Evolutionary conservation across 2,797 vertebrate species (phyloP), one percentile per base, ranked within the genome.

Genomic region (Phaenicophaeus curvirostris): DNA sequence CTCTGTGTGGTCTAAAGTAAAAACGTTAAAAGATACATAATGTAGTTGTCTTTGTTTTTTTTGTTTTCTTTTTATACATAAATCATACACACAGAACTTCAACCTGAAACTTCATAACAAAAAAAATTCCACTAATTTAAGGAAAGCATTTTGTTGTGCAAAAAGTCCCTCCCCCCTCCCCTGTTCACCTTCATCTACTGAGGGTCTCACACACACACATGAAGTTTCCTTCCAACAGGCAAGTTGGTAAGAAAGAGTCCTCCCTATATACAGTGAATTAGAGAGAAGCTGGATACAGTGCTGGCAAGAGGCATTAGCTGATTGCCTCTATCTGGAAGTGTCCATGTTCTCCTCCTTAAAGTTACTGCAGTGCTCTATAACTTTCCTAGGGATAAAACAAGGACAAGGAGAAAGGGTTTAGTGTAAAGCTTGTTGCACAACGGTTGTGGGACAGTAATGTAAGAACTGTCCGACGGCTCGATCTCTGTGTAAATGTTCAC

Each of bases 341-440:
- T 99, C 99, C 99, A 99, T 99, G 91, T 98, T 98, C 97, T 99
- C 99, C 85, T 99, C 99, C 97, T 99, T 99, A 98, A 99, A 99
- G 98, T 97, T 99, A 96, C 98, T 98, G 97, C 99, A 99, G 89
- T 99, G 99, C 95, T 99, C 98, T 96, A 99, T 99, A 90, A 99
- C 99, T 97, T 99, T 99, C 96, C 99, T 99, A 97, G 27, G 93
- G 95, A 96, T 77, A 94, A 93, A 75, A 80, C 57, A 90, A 94
- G 85, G 92, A 95, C 71, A 94, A 80, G 93, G 94, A 90, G 46
- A 94, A 42, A 25, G 3, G 62, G 66, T 93, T 85, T 65, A 96
- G 94, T 95, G 65, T 65, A 74, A 78, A 75, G 54, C 50, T 51
- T 33, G 41, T 25, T 39, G 37, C 33, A 69, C 5, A 11, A 62